Evolutionary conservation across 2,888 invertebrate genomes (phyloP).

Genomic region (Pristionchus fissidentatus): DNA sequence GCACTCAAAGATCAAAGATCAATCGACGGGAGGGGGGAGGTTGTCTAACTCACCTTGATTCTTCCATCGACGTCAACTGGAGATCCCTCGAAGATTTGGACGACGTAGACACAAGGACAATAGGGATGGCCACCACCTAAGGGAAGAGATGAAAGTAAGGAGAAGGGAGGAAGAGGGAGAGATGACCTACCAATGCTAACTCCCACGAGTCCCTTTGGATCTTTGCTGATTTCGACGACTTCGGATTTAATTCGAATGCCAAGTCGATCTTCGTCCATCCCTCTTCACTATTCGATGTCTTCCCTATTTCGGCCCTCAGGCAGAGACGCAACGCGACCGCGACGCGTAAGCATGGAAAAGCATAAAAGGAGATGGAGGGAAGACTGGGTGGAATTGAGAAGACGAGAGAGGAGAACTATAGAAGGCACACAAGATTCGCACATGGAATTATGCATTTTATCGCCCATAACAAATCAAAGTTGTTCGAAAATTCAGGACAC

Average conservation of each 20-base stretch:
- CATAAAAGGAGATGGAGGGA: slow-evolving; percentile 4
- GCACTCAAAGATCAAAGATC: slow-evolving; percentile 52
- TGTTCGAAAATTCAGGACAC: neutral
- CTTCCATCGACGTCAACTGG: slow-evolving; percentile 94
- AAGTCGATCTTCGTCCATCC: slow-evolving; percentile 63
- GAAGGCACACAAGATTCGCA: neutral
- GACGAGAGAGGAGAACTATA: neutral
- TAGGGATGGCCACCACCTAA: slow-evolving; percentile 91
- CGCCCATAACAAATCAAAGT: neutral
- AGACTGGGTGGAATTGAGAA: neutral
- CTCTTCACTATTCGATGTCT: neutral
- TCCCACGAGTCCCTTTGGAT: slow-evolving; percentile 91
- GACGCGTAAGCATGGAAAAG: slow-evolving; percentile 4
- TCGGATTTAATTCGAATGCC: slow-evolving; percentile 63
- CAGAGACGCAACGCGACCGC: slow-evolving; percentile 4
- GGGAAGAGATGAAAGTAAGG: neutral
- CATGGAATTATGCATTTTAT: neutral
- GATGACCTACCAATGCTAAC: slow-evolving; percentile 88
- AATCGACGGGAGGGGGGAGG: neutral
- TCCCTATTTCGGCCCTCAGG: neutral
- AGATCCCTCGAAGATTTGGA: slow-evolving; percentile 95
- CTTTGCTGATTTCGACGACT: slow-evolving; percentile 86
- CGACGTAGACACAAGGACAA: slow-evolving; percentile 97
- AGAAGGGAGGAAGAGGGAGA: neutral
- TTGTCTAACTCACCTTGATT: slow-evolving; percentile 82